Base-by-base conservation (phyloP, 1,140 invertebrate genomes). In the Zophobas morio region DNA sequence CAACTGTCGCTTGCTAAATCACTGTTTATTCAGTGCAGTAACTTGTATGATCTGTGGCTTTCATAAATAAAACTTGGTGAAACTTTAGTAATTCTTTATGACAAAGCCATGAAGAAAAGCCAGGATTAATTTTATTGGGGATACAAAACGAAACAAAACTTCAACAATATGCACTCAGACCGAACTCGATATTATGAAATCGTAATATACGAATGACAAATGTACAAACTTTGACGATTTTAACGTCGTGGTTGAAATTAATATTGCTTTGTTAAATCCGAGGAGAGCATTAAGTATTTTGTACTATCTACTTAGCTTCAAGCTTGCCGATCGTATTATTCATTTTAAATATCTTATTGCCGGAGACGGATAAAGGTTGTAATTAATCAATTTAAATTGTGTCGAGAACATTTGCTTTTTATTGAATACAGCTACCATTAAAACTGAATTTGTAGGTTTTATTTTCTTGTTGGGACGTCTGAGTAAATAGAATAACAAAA, bases 231-330 rank as follows among this genome's bases (percentile, higher is more conserved):
- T 80, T 57, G 80, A 76, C 78, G 54, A 79, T 81, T 80, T 75
- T 60, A 74, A 79, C 70, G 78, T 80, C 79, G 74, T 54, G 63
- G 47, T 47, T 4, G 40, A 76, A 81, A 81, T 81, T 79, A 81
- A 81, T 81, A 79, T 74, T 77, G 76, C 80, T 81, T 81, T 81
- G 80, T 81, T 80, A 80, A 80, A 80, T 70, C 57, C 49, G 32
- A 37, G 1, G 34, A 63, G 4, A 42, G 53, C 76, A 79, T 76
- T 79, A 72, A 79, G 40, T 76, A 76, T 73, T 71, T 76, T 57
- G 70, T 66, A 72, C 57, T 32, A 46, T 53, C 35, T 74, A 70
- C 56, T 75, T 75, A 75, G 46, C 35, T 57, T 34, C 35, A 20
- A 71, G 46, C n/a, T 33, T 71, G 3, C 35, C 5, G 39, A 70